Base-by-base conservation (phyloP, 2,113 vertebrate genomes). In the Carollia perspicillata region DNA sequence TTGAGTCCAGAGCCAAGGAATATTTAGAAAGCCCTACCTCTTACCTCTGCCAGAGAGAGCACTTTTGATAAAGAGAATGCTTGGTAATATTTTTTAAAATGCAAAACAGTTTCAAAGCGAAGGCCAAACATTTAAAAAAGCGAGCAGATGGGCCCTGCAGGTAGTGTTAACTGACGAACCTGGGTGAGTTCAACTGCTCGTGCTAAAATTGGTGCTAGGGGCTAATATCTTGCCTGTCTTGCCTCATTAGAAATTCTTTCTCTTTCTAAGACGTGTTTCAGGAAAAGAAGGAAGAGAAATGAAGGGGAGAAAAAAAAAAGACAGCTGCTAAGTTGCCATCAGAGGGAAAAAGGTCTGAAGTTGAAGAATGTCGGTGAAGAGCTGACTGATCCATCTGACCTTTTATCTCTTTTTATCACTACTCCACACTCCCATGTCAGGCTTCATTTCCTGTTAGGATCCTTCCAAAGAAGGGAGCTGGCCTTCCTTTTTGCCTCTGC, bases 201-300 rank as follows among this genome's bases (percentile, higher is more conserved):
- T 69, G 69, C 96, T 97, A 90, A 97, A 97, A 95, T 79, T 79
- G 92, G 72, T 90, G 93, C 95, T 95, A 88, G 96, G 81, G 93
- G 93, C 83, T 55, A 78, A 97, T n/a, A 93, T 75, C 96, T 97
- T 89, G 89, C 79, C 96, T n/a, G 93, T 75, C 96, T 97, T 89
- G 89, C 79, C 97, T 97, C 35, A 8, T 98, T 98, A 98, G 95
- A 94, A 95, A 97, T 53, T 51, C 69, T 89, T 42, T 95, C 84
- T 80, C 96, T 87, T 97, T 97, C 96, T 95, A 80, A 96, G 96
- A 97, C 0, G 22, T 49, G 37, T 91, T 97, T 96, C 85, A 85
- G 83, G 81, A 90, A 95, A 97, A 94, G 89, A 97, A 95, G 77
- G 90, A 93, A 94, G 84, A 96, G 72, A 85, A 89, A 68, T 23